These are phyloP conservation scores for Emys orbicularis DNA, from an alignment of 2,797 vertebrate genomes.

Conservation along the genomic window DNA sequence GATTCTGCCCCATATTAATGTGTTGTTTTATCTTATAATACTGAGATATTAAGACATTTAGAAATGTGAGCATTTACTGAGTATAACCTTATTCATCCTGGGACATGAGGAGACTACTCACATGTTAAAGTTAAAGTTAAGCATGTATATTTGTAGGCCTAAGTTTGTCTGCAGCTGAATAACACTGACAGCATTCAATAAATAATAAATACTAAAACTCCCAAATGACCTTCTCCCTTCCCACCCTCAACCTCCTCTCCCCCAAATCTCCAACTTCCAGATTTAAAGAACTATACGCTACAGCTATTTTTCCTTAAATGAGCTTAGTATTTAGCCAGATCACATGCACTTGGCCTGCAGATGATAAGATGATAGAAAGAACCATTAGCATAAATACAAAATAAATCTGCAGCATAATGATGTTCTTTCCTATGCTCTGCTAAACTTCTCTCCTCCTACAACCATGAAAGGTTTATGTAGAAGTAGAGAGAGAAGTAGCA, in stretches of 20 bases:
- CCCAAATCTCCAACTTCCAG: too few species aligned
- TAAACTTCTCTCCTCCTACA: neutral
- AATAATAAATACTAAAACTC: too few species aligned
- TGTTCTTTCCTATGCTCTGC: neutral
- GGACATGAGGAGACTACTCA: neutral
- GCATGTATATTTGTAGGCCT: accelerated
- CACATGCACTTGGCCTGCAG: neutral
- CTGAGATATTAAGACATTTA: neutral
- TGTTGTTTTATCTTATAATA: accelerated
- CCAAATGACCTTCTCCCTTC: too few species aligned
- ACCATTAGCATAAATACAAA: too few species aligned
- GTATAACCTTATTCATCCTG: neutral
- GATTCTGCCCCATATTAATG: neutral
- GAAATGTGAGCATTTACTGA: neutral
- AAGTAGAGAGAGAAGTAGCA: neutral
- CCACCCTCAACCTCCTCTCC: too few species aligned
- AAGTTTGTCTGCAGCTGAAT: neutral
- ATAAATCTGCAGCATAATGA: neutral
- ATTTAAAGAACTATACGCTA: too few species aligned
- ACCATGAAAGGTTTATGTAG: accelerated
- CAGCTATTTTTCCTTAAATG: too few species aligned
- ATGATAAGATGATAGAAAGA: neutral
- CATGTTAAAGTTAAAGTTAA: neutral
- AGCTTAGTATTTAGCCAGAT: neutral
- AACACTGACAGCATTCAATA: neutral